A percentile compares a stretch with the other conserved stretches of the same genome.
Conservation (phyloP, 2,113 vertebrate genomes). For the Cyanistes caeruleus region DNA sequence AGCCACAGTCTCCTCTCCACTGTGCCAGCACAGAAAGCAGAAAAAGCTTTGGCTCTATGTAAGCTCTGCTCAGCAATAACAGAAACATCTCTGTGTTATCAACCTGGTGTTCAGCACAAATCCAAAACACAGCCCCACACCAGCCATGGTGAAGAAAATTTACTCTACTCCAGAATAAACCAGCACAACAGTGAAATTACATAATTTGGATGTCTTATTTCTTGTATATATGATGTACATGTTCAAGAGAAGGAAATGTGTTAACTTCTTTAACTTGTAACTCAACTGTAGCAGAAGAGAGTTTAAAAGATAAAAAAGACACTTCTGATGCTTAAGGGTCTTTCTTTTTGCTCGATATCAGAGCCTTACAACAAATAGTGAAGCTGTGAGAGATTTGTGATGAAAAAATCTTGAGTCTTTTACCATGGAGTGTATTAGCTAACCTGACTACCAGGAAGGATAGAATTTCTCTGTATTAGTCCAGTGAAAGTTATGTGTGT, state of each 20-base stretch:
- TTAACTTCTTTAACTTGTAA: background rate
- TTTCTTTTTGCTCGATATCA: background rate
- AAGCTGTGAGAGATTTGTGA: background rate
- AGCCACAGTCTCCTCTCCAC: background rate
- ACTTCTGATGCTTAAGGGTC: background rate
- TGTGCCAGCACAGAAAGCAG: background rate
- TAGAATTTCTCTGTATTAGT: background rate
- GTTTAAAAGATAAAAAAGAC: background rate
- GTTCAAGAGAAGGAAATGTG: background rate
- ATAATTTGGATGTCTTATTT: background rate
- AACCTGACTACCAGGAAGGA: background rate
- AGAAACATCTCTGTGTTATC: background rate
- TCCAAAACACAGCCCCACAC: background rate
- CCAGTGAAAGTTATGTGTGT: background rate
- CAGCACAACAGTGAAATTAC: background rate
- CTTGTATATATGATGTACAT: background rate
- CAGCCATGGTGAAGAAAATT: fast-evolving
- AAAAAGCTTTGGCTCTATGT: background rate
- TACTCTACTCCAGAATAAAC: background rate
- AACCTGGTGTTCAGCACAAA: background rate
- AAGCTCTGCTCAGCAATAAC: background rate
- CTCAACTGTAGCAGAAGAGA: background rate
- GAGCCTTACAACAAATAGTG: background rate
- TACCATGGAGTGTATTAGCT: background rate
- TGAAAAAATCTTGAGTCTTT: background rate